Evolutionary conservation across 2,888 invertebrate species (phyloP).

Genomic region (Malthinus flaveolus): DNA sequence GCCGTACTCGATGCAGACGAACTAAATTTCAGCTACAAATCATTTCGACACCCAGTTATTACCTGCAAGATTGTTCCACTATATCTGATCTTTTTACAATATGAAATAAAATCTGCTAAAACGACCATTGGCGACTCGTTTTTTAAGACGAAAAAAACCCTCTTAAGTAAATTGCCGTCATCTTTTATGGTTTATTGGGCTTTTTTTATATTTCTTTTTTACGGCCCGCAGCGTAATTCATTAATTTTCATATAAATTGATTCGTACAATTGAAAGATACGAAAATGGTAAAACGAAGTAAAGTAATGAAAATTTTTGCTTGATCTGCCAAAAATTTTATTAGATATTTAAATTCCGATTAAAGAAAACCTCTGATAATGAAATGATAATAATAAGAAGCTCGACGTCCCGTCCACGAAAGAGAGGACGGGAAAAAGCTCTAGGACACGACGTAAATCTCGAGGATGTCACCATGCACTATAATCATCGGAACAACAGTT

Average conservation of each 20-base stretch:
- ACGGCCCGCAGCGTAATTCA: conserved; percentile 2
- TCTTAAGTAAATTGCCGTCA: conserved; percentile 14
- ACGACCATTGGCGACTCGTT: conserved; percentile 18
- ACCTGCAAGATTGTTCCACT: conserved; percentile 30
- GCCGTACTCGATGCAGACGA: not conserved
- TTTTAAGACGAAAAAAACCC: not conserved
- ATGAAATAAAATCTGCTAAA: conserved; percentile 16
- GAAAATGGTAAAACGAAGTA: not conserved
- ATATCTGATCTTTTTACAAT: conserved; percentile 23
- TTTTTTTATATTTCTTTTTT: conserved; percentile 7
- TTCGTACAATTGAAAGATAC: conserved; percentile 3
- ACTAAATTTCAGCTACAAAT: conserved; percentile 39
- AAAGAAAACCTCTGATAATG: too few species aligned
- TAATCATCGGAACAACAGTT: conserved; percentile 31
- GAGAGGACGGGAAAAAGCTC: not conserved
- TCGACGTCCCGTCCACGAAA: not conserved
- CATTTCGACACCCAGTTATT: conserved; percentile 47
- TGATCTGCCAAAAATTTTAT: conserved; percentile 1
- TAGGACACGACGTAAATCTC: conserved; percentile 21
- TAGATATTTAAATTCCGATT: conserved; percentile 1
- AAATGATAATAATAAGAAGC: not conserved
- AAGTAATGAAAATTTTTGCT: conserved; percentile 4
- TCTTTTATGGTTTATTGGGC: conserved; percentile 10
- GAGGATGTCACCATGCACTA: conserved; percentile 24
- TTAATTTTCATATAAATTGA: conserved; percentile 12